These are phyloP conservation scores for Ferrisia virgata DNA, from an alignment of 2,888 invertebrate genomes.

Conservation along the genomic window DNA sequence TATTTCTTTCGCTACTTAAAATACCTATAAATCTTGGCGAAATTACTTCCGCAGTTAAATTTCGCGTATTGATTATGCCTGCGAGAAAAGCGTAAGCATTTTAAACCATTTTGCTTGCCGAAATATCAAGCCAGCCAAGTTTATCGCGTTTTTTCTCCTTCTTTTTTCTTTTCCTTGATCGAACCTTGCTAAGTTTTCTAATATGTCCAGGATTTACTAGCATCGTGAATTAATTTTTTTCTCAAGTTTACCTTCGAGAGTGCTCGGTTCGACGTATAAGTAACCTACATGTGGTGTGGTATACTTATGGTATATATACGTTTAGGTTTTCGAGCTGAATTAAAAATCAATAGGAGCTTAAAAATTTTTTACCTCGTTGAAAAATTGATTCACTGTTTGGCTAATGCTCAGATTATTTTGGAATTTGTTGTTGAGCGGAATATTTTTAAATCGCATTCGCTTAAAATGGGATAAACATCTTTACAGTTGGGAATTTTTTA, in stretches of 20 bases:
- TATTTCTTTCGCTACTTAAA: neutral
- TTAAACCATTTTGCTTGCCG: neutral
- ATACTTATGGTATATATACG: too few relatives aligned
- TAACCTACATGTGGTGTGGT: too few relatives aligned
- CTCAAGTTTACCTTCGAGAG: neutral
- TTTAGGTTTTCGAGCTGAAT: neutral
- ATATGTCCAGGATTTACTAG: neutral
- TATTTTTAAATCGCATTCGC: neutral
- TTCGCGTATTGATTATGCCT: conserved; percentile 5
- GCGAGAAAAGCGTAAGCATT: neutral
- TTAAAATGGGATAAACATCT: neutral
- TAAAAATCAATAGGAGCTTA: neutral
- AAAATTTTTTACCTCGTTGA: neutral
- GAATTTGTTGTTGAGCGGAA: neutral
- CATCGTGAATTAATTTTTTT: neutral
- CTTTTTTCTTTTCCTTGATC: neutral
- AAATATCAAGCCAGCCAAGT: neutral
- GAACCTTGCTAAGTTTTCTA: neutral
- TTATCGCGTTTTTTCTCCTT: neutral
- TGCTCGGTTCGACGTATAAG: neutral
- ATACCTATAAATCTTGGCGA: neutral
- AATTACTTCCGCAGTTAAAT: conserved; percentile 4
- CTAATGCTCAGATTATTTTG: neutral
- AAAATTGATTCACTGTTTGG: neutral
- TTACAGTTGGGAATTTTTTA: neutral